Base-by-base conservation (phyloP, 2,113 vertebrate species). In the Chamaetylas fuelleborni region DNA sequence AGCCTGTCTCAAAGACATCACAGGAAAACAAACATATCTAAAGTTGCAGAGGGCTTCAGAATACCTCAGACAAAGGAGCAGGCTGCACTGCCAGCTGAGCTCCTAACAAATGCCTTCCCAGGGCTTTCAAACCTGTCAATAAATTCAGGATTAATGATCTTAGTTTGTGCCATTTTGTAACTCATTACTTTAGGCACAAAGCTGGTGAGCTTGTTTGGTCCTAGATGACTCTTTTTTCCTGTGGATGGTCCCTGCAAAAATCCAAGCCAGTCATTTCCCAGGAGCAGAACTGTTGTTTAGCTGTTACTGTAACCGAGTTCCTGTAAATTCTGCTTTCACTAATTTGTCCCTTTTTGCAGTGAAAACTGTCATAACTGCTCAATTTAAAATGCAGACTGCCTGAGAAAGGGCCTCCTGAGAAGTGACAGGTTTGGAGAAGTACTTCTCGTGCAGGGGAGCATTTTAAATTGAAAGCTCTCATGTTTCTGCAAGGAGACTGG, bases 291-390 rank as follows among this genome's bases (percentile, higher is more conserved):
- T 80, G 20, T 92, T 89, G 33, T 90, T 89, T 48, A 65, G 64
- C 24, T 80, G 31, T 71, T 93, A 67, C 12, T 1, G 0, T 14
- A 91, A 87, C 73, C 2, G 9, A 61, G 56, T 61, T 77, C 47
- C 56, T 40, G 5, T 60, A 54, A 25, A 16, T 53, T 42, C 67
- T 73, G 28, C 48, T 92, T 89, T 86, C 90, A 61, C 70, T 85
- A 91, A 96, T 95, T 94, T 89, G 48, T 91, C 71, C 74, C 56
- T 19, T 69, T 94, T 85, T 89, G 88, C 93, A 72, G 51, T 33
- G 92, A 72, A 89, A 95, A 92, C 81, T 96, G 86, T 92, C 92
- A 83, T 89, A 93, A 86, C 78, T 69, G 47, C 81, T 94, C 69
- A 33, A 76, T 91, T 95, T 91, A 88, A 94, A 93, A 96, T 71